phyloP scores from a whole-genome alignment of 2,888 invertebrate species.

The Thyatira batis region DNA sequence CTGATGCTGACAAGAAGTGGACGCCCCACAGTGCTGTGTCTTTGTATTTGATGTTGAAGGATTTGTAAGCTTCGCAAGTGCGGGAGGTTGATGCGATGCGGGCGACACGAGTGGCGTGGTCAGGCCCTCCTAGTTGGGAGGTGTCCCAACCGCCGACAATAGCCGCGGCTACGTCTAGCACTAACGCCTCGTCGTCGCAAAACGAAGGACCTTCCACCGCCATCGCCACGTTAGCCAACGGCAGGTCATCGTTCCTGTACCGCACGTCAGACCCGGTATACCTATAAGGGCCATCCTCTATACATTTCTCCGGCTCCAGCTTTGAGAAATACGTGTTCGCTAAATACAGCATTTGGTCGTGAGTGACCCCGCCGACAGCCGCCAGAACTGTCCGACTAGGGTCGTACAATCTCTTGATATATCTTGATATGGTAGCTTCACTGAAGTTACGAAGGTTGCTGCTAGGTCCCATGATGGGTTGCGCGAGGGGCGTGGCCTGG shows the following conservation, averaged over 20 bases:
- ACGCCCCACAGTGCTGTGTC: conserved; percentile 98
- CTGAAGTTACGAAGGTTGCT: conserved; percentile 84
- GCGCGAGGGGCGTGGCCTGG: conserved; percentile 68
- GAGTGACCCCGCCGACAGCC: conserved; percentile 95
- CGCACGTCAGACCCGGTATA: conserved; percentile 95
- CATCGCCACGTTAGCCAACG: conserved; percentile 93
- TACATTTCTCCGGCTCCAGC: conserved; percentile 83
- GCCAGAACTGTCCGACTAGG: conserved; percentile 94
- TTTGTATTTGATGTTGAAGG: conserved; percentile 98
- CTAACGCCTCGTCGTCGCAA: conserved; percentile 93
- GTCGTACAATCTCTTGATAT: conserved; percentile 92
- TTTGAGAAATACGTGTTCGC: conserved; percentile 87
- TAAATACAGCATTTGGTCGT: conserved; percentile 89
- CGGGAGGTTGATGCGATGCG: conserved; percentile 84
- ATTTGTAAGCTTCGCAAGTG: conserved; percentile 94
- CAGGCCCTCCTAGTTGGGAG: conserved; percentile 92
- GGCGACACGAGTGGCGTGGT: conserved; percentile 91
- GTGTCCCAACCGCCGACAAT: conserved; percentile 95
- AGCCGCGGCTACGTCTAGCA: conserved; percentile 96
- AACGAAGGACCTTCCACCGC: conserved; percentile 97
- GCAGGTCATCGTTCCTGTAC: conserved; percentile 93
- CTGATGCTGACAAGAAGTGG: conserved; percentile 89
- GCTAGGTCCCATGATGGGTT: conserved; percentile 83
- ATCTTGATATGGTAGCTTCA: conserved; percentile 86
- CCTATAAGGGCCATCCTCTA: conserved; percentile 78